These are phyloP conservation scores for Eristalis pertinax DNA, from an alignment of 2,888 invertebrate genomes.

Conservation along the genomic window DNA sequence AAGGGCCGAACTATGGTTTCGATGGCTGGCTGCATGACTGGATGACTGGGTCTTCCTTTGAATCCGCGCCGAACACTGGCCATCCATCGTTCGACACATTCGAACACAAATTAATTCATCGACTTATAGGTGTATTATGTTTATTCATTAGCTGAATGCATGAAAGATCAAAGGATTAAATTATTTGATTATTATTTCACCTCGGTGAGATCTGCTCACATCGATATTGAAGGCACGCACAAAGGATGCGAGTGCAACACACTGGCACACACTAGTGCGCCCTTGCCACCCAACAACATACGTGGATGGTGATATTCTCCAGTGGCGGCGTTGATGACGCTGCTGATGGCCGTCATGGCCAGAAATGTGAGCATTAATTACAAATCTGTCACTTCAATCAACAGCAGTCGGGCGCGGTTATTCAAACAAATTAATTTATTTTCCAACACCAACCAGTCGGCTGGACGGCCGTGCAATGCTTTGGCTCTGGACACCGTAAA, in stretches of 20 bases:
- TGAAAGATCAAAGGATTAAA: slow-evolving; percentile 72
- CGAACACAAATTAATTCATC: slow-evolving; percentile 63
- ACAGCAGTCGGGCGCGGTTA: slow-evolving; percentile 71
- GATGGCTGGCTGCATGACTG: slow-evolving; percentile 1
- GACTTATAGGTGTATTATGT: slow-evolving; percentile 66
- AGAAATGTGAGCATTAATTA: slow-evolving; percentile 70
- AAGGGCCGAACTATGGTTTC: slow-evolving; percentile 15
- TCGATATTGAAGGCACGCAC: background rate
- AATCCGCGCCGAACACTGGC: slow-evolving; percentile 28
- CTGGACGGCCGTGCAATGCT: background rate
- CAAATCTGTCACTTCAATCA: slow-evolving; percentile 73
- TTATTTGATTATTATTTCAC: slow-evolving; percentile 65
- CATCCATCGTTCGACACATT: slow-evolving; percentile 63
- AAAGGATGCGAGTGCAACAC: background rate
- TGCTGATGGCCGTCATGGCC: slow-evolving; percentile 68
- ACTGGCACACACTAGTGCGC: slow-evolving; percentile 2
- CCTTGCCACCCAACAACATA: background rate
- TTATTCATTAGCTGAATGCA: slow-evolving; percentile 72
- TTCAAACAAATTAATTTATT: slow-evolving; percentile 72
- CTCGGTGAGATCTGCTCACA: slow-evolving; percentile 41
- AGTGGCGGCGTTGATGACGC: slow-evolving; percentile 12
- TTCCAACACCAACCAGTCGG: slow-evolving; percentile 35
- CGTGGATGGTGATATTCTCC: background rate
- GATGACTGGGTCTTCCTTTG: background rate
- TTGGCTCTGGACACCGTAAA: slow-evolving; percentile 35